Percentiles rank a stretch among this genome's conserved stretches.
phyloP scores from a whole-genome alignment of 2,113 vertebrate genomes.

The Morone saxatilis region DNA sequence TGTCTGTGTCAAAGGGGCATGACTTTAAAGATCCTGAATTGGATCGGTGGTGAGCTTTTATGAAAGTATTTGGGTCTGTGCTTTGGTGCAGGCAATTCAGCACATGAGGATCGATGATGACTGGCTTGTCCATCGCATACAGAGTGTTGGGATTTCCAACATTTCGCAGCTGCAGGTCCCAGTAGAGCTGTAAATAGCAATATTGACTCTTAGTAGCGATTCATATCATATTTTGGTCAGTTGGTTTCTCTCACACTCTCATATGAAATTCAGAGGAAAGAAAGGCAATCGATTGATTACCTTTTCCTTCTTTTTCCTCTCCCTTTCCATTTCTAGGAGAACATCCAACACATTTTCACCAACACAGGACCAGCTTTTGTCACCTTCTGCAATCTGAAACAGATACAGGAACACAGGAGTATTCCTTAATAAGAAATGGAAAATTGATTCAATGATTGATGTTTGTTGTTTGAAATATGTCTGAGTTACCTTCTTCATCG shows the following conservation, averaged over 20 bases:
- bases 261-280: not conserved
- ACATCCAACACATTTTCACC: constrained; percentile 78
- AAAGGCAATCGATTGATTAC: constrained; percentile 41
- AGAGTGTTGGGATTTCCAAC: constrained; percentile 25
- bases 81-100: constrained; percentile 5
- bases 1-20: not conserved
- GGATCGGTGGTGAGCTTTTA: not conserved
- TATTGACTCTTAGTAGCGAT: not conserved
- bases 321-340: constrained; percentile 81
- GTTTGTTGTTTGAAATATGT: not conserved
- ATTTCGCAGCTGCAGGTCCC: constrained; percentile 82
- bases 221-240: not conserved
- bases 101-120: not conserved
- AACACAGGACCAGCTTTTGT: constrained; percentile 67
- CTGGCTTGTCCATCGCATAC: constrained; percentile 4
- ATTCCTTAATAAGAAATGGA: not conserved
- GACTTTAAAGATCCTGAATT: not conserved
- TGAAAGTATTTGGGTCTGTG: not conserved
- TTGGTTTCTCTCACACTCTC: not conserved
- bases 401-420: not conserved
- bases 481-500: constrained; percentile 74
- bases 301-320: constrained; percentile 74
- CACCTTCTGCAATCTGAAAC: constrained; percentile 70
- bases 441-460: not conserved
- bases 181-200: constrained; percentile 74